Evolutionary conservation across 2,113 vertebrate genomes (phyloP).

Genomic region (Istiophorus platypterus): DNA sequence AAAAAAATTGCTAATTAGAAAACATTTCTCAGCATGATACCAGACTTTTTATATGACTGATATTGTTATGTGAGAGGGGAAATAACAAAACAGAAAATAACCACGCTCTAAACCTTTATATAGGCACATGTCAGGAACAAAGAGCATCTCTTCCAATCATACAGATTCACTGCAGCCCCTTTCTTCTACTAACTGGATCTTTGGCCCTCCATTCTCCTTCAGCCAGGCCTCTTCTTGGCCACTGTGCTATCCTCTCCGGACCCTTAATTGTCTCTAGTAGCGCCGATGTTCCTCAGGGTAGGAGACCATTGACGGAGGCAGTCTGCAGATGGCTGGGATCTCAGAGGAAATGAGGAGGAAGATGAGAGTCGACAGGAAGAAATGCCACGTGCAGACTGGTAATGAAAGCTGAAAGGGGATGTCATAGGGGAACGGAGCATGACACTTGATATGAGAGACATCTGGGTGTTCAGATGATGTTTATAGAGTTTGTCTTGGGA

Average conservation of each 20-base stretch:
- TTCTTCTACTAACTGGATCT: constrained; percentile 1
- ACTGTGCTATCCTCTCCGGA: constrained; percentile 26
- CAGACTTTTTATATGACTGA: constrained; percentile 53
- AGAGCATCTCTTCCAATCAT: not conserved
- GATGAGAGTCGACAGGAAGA: constrained; percentile 87
- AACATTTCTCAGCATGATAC: not conserved
- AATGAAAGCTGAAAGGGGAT: constrained; percentile 83
- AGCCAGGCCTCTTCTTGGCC: constrained; percentile 15
- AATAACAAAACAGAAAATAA: not conserved
- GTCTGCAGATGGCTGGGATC: constrained; percentile 82
- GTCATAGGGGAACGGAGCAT: constrained; percentile 37
- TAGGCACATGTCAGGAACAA: not conserved
- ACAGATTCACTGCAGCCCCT: not conserved
- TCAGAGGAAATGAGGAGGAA: constrained; percentile 88
- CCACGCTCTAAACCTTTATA: not conserved
- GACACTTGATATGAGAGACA: constrained; percentile 43
- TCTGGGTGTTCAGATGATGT: constrained; percentile 15
- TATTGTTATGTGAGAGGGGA: constrained; percentile 18
- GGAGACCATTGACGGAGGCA: constrained; percentile 85
- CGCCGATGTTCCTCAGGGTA: constrained; percentile 87
- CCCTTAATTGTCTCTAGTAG: constrained; percentile 72
- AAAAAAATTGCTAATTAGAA: not conserved
- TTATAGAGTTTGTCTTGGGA: constrained; percentile 2
- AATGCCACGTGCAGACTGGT: constrained; percentile 89
- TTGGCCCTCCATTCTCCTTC: not conserved